Evolutionary conservation across 2,888 invertebrate genomes (phyloP).

Genomic region (Hybos culiciformis): DNA sequence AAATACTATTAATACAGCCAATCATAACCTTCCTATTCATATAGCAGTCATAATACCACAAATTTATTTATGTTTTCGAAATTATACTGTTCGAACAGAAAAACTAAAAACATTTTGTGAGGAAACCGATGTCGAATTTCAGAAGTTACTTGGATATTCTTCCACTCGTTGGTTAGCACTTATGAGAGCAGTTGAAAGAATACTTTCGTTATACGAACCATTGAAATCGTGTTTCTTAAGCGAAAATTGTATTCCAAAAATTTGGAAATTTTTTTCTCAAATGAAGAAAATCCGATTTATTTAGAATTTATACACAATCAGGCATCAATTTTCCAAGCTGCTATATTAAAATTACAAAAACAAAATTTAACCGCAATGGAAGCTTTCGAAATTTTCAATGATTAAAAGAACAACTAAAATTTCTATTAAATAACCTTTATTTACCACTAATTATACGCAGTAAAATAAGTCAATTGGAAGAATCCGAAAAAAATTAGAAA

Average conservation of each 20-base stretch:
- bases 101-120: constrained; percentile 9
- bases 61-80: constrained; percentile 9
- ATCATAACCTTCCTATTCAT: constrained; percentile 6
- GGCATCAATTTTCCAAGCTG: constrained; percentile 10
- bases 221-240: constrained; percentile 9
- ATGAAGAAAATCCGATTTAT: constrained; percentile 6
- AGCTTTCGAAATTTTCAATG: constrained; percentile 6
- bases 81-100: constrained; percentile 9
- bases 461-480: constrained; percentile 10
- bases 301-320: constrained; percentile 11
- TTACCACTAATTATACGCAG: constrained; percentile 10
- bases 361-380: constrained; percentile 11
- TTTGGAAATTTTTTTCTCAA: constrained; percentile 1
- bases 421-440: constrained; percentile 10
- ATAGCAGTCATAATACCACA: constrained; percentile 5
- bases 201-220: constrained; percentile 8
- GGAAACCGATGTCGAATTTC: constrained; percentile 7
- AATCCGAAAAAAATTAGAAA: constrained; percentile 3
- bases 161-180: constrained; percentile 8
- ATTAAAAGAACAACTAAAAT: background rate
- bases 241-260: constrained; percentile 6
- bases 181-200: constrained; percentile 8
- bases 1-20: constrained; percentile 10
- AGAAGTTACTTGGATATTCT: constrained; percentile 9
- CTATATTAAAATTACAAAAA: constrained; percentile 12